Evolutionary conservation across 2,888 invertebrate species (phyloP), one percentile per base, ranked within the genome.

Genomic region (Lamproptera curius): DNA sequence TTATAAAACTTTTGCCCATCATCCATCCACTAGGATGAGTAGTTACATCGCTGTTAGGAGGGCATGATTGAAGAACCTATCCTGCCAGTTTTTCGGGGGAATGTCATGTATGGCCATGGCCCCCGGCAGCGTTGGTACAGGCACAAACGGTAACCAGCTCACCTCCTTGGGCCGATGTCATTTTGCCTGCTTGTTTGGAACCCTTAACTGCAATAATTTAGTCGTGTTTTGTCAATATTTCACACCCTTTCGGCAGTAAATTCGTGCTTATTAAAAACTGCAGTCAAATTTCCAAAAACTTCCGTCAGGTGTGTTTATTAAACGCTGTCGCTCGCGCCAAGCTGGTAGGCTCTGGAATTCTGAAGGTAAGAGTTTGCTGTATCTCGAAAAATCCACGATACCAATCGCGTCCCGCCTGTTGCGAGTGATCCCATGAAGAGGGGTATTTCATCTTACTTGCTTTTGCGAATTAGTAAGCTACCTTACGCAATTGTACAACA

Each of bases 391-490:
- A 45, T 38, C 45, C 45, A 38, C 45, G 37, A 38, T 45, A 45
- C 45, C 45, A 45, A 45, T 45, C 45, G 45, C 45, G 45, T n/a
- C 45, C 45, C 37, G 38, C 45, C 38, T 45, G 45, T 38, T 45
- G 37, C 38, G 37, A 38, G 31, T 51, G 43, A 45, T 46, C 46
- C 50, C 46, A 50, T 46, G 46, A 46, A 42, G 41, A 17, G 44
- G 45, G 50, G 37, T 45, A 50, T 45, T 41, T 40, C 45, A 45
- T 37, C 50, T 50, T 45, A 50, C 45, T 50, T 50, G 44, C 42
- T 45, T 38, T 45, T 28, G 50, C 50, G 34, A 41, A 50, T 44
- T 44, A 42, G 45, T 50, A 50, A 41, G 44, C 50, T 42, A 50
- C 20, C 42, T 50, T 44, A 44, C 50, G 44, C 44, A 50, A 44